Conservation (phyloP, 2,888 invertebrate genomes). For the Melitaea athalia region DNA sequence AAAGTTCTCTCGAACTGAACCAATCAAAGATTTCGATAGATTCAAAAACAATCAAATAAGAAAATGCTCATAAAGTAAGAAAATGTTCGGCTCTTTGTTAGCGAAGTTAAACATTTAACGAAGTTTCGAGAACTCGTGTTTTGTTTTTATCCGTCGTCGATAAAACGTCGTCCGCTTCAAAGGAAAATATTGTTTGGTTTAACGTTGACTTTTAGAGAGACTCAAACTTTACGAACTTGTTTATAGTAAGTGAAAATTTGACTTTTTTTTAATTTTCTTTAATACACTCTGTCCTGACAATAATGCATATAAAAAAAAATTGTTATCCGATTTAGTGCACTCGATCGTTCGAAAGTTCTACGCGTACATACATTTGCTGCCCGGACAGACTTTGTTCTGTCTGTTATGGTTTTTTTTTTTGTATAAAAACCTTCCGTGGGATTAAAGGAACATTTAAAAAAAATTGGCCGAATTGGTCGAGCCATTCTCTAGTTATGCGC, state of each 20-base stretch:
- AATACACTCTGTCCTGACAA: too few relatives aligned
- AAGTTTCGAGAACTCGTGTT: constrained; percentile 16
- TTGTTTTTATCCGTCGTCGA: constrained; percentile 7
- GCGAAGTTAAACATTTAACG: constrained; percentile 15
- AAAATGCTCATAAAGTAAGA: neutral
- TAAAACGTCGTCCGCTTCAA: constrained; percentile 3
- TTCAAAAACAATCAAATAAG: neutral
- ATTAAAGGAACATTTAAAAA: too few relatives aligned
- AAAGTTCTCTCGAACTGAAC: neutral
- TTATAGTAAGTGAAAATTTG: neutral
- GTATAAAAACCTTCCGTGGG: too few relatives aligned
- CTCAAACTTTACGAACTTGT: neutral
- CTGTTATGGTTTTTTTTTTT: too few relatives aligned
- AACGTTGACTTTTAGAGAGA: neutral
- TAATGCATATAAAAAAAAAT: too few relatives aligned
- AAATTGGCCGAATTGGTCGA: too few relatives aligned
- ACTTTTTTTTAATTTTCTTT: neutral
- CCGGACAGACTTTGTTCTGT: too few relatives aligned
- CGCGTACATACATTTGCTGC: too few relatives aligned
- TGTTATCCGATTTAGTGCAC: too few relatives aligned
- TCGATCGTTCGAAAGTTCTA: too few relatives aligned
- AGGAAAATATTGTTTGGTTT: constrained; percentile 2
- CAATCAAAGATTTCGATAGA: neutral
- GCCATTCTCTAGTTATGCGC: too few relatives aligned
- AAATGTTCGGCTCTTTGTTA: constrained; percentile 8